Conservation (phyloP, 2,113 vertebrate species). For the Sarotherodon lohbergeri region DNA sequence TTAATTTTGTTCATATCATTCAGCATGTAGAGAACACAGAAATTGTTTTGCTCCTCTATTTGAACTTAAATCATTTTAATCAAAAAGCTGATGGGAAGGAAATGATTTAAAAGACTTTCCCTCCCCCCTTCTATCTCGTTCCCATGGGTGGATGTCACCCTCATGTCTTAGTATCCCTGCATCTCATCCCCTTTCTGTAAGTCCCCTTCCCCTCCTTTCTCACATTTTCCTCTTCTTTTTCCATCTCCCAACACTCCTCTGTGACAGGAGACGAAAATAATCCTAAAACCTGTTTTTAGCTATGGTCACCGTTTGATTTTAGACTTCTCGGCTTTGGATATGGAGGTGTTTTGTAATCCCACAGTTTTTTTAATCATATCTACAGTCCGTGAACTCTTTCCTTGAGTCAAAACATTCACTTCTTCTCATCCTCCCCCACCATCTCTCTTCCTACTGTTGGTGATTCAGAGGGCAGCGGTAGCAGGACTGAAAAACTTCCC, state of each 20-base stretch:
- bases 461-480: constrained; percentile 35
- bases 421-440: constrained; percentile 8
- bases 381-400: neutral
- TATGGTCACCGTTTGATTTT: neutral
- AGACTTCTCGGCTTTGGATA: neutral
- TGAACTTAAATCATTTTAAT: neutral
- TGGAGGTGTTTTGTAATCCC: neutral
- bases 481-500: neutral
- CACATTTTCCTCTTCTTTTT: neutral
- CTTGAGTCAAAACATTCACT: constrained; percentile 1
- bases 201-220: neutral
- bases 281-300: neutral
- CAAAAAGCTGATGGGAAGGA: neutral
- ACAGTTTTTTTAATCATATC: neutral
- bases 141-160: constrained; percentile 31
- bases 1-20: neutral
- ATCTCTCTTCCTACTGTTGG: constrained; percentile 15
- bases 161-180: constrained; percentile 22
- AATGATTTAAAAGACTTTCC: neutral
- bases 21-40: neutral
- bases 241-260: neutral
- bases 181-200: constrained; percentile 16
- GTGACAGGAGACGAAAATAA: neutral
- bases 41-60: neutral
- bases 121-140: neutral